Evolutionary conservation across 2,797 vertebrate genomes (phyloP).

Genomic region (Glyptemys insculpta): DNA sequence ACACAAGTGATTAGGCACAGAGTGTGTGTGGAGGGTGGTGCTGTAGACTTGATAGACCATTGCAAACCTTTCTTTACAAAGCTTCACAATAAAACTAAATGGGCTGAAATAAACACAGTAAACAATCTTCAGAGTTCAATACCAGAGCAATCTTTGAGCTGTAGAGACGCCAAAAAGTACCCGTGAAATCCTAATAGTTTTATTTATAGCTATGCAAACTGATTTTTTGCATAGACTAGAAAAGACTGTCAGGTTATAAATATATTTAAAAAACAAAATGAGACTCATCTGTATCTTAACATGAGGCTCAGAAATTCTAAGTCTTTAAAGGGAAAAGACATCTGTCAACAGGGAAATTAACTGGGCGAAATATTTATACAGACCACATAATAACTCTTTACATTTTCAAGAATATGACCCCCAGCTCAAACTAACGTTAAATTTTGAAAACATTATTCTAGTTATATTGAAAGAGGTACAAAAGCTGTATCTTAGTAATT

Average conservation of each 20-base stretch:
- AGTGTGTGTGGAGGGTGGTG: not conserved
- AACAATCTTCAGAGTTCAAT: not conserved
- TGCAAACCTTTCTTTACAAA: not conserved
- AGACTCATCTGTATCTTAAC: not conserved
- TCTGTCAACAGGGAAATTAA: not conserved
- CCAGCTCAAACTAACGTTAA: no score
- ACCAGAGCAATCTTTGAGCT: not conserved
- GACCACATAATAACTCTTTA: no score
- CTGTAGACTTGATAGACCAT: not conserved
- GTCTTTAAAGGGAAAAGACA: not conserved
- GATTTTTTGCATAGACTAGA: not conserved
- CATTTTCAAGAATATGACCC: no score
- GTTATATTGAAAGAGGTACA: no score
- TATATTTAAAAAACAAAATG: not conserved
- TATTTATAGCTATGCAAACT: not conserved
- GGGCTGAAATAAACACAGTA: not conserved
- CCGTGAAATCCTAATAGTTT: not conserved
- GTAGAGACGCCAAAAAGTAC: rapidly evolving
- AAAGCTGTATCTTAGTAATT: no score
- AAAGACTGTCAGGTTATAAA: not conserved
- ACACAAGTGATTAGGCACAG: not conserved
- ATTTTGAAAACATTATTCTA: no score
- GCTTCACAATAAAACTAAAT: not conserved
- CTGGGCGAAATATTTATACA: not conserved
- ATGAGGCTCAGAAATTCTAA: not conserved